These are phyloP conservation scores for Melanerpes aurifrons DNA, from an alignment of 2,113 vertebrate genomes.

Conservation along the genomic window DNA sequence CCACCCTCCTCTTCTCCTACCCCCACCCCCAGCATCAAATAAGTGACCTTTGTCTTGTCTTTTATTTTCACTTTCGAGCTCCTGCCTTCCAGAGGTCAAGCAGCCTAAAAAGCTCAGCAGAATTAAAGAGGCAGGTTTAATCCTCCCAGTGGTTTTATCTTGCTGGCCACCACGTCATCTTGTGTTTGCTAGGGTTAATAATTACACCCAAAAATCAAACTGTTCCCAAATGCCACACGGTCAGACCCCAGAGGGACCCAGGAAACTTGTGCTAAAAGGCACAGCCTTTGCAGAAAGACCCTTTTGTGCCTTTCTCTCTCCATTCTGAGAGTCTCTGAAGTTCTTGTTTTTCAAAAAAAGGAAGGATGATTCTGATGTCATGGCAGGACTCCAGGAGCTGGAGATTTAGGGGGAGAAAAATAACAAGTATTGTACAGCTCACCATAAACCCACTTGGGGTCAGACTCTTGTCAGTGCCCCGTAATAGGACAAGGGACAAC, in stretches of 20 bases:
- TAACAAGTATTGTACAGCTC: background rate
- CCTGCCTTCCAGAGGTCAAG: background rate
- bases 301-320: background rate
- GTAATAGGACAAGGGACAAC: too few relatives aligned
- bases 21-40: background rate
- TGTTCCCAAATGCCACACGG: background rate
- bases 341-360: slow-evolving; percentile 67
- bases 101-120: background rate
- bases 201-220: background rate
- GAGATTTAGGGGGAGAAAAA: background rate
- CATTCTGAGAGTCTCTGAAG: background rate
- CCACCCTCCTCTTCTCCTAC: background rate
- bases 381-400: background rate
- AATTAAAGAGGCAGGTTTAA: background rate
- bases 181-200: background rate
- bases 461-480: too few relatives aligned
- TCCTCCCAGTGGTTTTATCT: background rate
- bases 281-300: background rate
- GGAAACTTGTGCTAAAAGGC: background rate
- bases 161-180: background rate
- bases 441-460: too few relatives aligned
- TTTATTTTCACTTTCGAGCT: slow-evolving; percentile 59
- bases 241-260: background rate
- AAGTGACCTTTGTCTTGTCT: slow-evolving; percentile 42
- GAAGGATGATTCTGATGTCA: slow-evolving; percentile 12